Percentiles rank a stretch among this genome's conserved stretches.
Evolutionary conservation across 2,888 invertebrate species (phyloP).

Genomic region (Troilus luridus): DNA sequence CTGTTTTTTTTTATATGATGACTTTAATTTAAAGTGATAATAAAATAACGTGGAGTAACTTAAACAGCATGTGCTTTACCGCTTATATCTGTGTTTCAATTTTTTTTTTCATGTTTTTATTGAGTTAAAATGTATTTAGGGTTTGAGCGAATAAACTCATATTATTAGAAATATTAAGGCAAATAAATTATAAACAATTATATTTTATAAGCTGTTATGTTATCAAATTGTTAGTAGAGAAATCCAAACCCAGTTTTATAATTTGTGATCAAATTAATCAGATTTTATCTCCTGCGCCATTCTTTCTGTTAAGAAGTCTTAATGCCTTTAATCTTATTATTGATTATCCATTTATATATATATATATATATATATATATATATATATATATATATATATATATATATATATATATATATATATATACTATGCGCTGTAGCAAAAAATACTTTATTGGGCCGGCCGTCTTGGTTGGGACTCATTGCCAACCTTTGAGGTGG

Average conservation of each 20-base stretch:
- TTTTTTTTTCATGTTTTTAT: neutral
- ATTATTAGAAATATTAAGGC: neutral
- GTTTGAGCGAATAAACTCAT: slow-evolving; percentile 37
- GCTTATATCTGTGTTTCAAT: slow-evolving; percentile 26
- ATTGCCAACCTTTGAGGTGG: too few relatives aligned
- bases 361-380: too few relatives aligned
- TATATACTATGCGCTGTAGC: neutral
- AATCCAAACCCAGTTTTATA: too few relatives aligned
- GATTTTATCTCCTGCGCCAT: too few relatives aligned
- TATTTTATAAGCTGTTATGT: neutral
- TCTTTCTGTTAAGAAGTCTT: too few relatives aligned
- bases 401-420: too few relatives aligned
- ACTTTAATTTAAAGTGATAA: neutral
- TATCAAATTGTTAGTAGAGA: neutral
- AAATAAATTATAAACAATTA: neutral
- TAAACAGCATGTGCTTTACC: slow-evolving; percentile 47
- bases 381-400: too few relatives aligned
- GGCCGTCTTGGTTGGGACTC: too few relatives aligned
- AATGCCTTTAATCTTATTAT: neutral
- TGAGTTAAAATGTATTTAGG: neutral
- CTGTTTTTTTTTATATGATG: neutral
- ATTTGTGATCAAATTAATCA: too few relatives aligned
- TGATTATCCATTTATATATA: neutral
- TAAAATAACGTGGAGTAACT: slow-evolving; percentile 22
- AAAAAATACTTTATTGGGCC: neutral